Evolutionary conservation across 2,113 vertebrate genomes (phyloP).

Genomic region (Pampusana beccarii): DNA sequence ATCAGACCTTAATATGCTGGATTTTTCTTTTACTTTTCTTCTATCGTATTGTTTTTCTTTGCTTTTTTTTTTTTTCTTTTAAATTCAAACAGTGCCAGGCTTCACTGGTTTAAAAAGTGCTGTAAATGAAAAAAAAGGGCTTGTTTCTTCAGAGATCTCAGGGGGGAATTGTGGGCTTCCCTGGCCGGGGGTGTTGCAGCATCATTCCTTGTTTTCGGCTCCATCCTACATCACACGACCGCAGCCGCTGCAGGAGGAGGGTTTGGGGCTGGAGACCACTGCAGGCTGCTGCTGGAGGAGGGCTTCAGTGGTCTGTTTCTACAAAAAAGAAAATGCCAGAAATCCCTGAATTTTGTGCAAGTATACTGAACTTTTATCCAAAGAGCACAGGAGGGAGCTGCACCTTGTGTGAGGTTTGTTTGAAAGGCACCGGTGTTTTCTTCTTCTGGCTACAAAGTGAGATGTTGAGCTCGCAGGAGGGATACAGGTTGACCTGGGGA

Average conservation of each 20-base stretch:
- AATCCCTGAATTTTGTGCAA: background rate
- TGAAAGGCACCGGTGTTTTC: background rate
- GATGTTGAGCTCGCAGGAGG: background rate
- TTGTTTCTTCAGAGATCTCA: background rate
- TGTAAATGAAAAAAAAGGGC: background rate
- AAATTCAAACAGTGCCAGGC: background rate
- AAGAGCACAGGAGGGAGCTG: background rate
- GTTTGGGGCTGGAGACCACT: background rate
- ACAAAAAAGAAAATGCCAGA: background rate
- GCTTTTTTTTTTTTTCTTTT: background rate
- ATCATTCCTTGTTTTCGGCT: accelerated
- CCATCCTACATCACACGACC: accelerated
- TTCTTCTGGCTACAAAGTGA: background rate
- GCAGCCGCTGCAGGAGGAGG: background rate
- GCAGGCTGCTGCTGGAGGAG: background rate
- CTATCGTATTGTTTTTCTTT: background rate
- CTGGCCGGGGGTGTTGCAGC: background rate
- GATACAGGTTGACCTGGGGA: background rate
- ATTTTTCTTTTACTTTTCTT: background rate
- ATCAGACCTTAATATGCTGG: background rate
- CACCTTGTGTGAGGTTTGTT: background rate
- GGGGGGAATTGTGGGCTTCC: background rate
- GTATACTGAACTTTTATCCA: background rate
- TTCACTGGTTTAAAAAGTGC: background rate
- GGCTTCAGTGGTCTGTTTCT: background rate